Evolutionary conservation across 2,797 vertebrate genomes (phyloP).

Genomic region (Tragopan temminckii): DNA sequence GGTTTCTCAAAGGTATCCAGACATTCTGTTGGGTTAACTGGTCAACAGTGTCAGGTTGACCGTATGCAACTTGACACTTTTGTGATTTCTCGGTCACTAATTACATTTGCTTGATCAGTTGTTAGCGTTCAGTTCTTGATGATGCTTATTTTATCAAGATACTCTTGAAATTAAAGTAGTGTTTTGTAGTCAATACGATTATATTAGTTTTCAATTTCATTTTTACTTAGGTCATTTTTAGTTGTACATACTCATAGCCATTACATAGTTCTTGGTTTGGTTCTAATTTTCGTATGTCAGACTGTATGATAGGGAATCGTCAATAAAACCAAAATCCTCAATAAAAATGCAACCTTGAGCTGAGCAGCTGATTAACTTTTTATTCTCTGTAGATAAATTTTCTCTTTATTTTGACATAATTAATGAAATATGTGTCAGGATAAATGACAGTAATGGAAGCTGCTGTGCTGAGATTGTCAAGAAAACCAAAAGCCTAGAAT

Average conservation of each 20-base stretch:
- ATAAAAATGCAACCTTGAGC: not conserved
- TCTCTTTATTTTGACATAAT: slow-evolving; percentile 56
- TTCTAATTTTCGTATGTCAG: not conserved
- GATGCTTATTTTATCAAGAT: not conserved
- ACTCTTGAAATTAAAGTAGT: not conserved
- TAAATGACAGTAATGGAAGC: slow-evolving; percentile 46
- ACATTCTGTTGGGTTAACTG: not conserved
- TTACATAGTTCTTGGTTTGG: not conserved
- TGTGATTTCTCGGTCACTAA: not conserved
- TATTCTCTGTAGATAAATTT: slow-evolving; percentile 24
- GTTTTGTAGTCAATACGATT: not conserved
- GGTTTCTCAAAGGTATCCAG: not conserved
- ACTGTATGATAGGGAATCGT: not conserved
- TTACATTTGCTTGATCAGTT: not conserved
- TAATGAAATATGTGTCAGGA: slow-evolving; percentile 36
- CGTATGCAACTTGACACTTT: not conserved
- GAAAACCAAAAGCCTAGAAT: slow-evolving; percentile 37
- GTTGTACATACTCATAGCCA: not conserved
- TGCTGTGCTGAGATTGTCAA: slow-evolving; percentile 26
- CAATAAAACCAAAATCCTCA: slow-evolving; percentile 23
- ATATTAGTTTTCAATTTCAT: not conserved
- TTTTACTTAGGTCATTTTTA: not conserved
- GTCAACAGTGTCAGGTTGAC: not conserved
- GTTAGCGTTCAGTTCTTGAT: not conserved
- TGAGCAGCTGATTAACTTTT: slow-evolving; percentile 2